These are phyloP conservation scores for Augiades crinisus DNA, from an alignment of 2,888 invertebrate genomes.

Conservation along the genomic window DNA sequence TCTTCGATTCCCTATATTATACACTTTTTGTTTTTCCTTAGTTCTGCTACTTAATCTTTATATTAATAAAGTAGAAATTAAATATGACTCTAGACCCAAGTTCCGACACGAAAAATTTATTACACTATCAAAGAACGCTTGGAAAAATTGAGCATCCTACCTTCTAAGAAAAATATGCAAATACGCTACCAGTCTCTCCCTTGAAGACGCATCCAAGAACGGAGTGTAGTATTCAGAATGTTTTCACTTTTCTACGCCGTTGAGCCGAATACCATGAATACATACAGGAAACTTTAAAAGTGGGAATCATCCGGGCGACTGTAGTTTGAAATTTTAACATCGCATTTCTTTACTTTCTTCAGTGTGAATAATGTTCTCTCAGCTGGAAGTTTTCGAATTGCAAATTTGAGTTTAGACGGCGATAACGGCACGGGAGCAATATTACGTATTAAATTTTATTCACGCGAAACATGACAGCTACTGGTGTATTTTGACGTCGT, in stretches of 20 bases:
- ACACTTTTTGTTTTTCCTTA: too few species aligned
- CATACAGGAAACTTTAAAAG: conserved; percentile 65
- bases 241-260: conserved; percentile 75
- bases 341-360: conserved; percentile 32
- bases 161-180: too few species aligned
- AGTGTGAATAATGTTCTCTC: conserved; percentile 30
- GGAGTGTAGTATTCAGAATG: conserved; percentile 56
- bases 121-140: too few species aligned
- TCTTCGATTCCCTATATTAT: too few species aligned
- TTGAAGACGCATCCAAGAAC: conserved; percentile 40
- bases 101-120: too few species aligned
- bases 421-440: conserved; percentile 21
- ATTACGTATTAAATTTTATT: conserved; percentile 22
- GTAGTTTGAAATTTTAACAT: conserved; percentile 43
- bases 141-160: too few species aligned
- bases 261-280: conserved; percentile 66
- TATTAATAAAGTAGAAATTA: too few species aligned
- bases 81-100: too few species aligned
- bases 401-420: conserved; percentile 24
- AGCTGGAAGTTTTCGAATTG: conserved; percentile 26
- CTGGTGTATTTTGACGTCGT: neutral
- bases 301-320: conserved; percentile 56
- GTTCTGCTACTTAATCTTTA: too few species aligned
- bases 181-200: conserved; percentile 34
- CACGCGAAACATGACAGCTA: conserved; percentile 8